Conservation (phyloP, 2,888 invertebrate species). For the Xanthorhoe spadicearia region DNA sequence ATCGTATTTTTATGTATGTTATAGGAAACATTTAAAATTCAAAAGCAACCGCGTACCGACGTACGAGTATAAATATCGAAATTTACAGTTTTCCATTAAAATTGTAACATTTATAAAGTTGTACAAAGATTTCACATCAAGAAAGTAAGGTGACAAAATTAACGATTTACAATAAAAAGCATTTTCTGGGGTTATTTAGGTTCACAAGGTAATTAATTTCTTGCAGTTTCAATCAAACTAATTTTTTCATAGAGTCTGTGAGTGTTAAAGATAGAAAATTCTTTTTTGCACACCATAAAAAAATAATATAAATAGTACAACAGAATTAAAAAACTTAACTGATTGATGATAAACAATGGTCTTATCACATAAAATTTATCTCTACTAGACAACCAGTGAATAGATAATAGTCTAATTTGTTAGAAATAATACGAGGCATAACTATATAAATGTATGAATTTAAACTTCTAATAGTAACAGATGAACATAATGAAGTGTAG, state of each 20-base stretch:
- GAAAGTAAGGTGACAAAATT: background rate
- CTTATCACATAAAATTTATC: too few species aligned
- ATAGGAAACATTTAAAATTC: background rate
- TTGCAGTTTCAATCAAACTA: constrained; percentile 38
- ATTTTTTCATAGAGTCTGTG: constrained; percentile 33
- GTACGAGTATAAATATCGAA: constrained; percentile 12
- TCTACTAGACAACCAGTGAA: too few species aligned
- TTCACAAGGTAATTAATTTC: constrained; percentile 31
- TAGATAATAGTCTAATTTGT: too few species aligned
- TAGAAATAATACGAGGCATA: too few species aligned
- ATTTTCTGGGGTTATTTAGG: background rate
- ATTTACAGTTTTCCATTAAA: background rate
- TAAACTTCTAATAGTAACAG: too few species aligned
- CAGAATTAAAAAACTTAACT: too few species aligned
- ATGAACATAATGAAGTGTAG: constrained; percentile 1
- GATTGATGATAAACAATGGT: too few species aligned
- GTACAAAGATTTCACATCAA: background rate
- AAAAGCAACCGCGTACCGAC: background rate
- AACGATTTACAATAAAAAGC: background rate
- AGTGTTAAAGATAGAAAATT: constrained; percentile 20
- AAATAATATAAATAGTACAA: too few species aligned
- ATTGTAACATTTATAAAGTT: background rate
- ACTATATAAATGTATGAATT: too few species aligned
- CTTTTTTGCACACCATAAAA: too few species aligned
- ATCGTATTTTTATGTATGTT: too few species aligned